Evolutionary conservation across 2,888 invertebrate genomes (phyloP), one percentile per base, ranked within the genome.

Genomic region (Hyalella azteca): DNA sequence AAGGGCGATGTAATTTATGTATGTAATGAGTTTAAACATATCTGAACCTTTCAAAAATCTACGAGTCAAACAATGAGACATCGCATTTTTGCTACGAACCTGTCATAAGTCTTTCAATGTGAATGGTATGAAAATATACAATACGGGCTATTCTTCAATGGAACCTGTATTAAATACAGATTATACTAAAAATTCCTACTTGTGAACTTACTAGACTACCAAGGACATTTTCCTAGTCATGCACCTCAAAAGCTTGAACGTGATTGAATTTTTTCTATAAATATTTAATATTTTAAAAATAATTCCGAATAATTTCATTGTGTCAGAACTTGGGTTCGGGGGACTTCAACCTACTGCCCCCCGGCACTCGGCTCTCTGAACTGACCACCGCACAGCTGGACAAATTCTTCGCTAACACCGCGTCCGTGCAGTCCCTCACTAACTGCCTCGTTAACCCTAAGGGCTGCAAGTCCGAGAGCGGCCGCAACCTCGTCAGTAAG

Each of bases 401-500:
- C 26, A 66, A 29, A 29, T 66, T 66, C 39, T 66, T 66, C 66
- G 39, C 2, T 19, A 66, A 66, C 66, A 19, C 36, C 2, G 26
- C 1, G 2, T 36, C 66, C 4, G 66, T 66, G 66, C 32, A 22
- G 0, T 15, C 36, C 0, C 19, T 66, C 11, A 66, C 66, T 2
- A 15, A 36, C 13, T 66, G 66, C 11, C 66, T 66, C 39, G 36
- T 66, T 19, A 11, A 32, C 7, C 66, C 66, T 36, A 32, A 36
- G 29, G 4, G 36, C 19, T 66, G 66, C 39, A 36, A 36, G 7
- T 66, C 66, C 36, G 66, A 32, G 13, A 36, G 13, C 9, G 66
- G 36, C 66, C 66, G 66, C 39, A 66, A 66, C 39, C 66, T 66
- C 66, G 66, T 66, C 1, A 13, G 66, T 66, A 19, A 66, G 66